Conservation (phyloP, 2,797 vertebrate species). For the Cottoperca gobio region DNA sequence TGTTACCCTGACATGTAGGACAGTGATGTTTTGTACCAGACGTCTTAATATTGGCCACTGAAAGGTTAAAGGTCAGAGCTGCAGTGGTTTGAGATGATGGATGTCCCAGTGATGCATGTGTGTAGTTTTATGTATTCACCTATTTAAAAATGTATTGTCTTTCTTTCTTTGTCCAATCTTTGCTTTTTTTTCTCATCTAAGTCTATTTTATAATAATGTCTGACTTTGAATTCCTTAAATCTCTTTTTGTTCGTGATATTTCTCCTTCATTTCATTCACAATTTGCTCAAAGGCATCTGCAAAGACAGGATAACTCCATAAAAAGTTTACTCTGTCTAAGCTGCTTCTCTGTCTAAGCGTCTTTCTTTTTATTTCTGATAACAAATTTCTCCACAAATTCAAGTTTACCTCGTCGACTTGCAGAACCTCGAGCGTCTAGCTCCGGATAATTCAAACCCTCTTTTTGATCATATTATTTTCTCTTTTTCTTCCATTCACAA, state of each 20-base stretch:
- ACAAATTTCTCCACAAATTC: not conserved
- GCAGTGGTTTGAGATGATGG: not conserved
- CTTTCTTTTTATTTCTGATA: not conserved
- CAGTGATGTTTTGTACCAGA: constrained; percentile 3
- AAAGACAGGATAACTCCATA: not conserved
- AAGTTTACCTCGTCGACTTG: constrained; percentile 1
- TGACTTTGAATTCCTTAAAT: not conserved
- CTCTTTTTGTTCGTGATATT: not conserved
- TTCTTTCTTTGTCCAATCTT: not conserved
- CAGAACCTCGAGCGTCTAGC: not conserved
- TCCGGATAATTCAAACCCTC: not conserved
- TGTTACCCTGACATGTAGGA: constrained; percentile 8
- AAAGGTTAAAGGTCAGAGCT: constrained; percentile 14
- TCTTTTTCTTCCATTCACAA: not conserved
- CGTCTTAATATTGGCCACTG: not conserved
- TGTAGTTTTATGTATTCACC: not conserved
- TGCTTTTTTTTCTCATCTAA: not conserved
- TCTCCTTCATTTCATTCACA: not conserved
- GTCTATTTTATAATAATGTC: not conserved
- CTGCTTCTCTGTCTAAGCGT: not conserved
- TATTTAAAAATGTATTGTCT: not conserved
- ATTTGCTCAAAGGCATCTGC: constrained; percentile 2
- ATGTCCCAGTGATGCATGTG: not conserved
- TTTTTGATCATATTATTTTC: constrained; percentile 1
- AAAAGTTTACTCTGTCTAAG: not conserved